phyloP scores from a whole-genome alignment of 2,888 invertebrate species.

The Mycalesis mineus region DNA sequence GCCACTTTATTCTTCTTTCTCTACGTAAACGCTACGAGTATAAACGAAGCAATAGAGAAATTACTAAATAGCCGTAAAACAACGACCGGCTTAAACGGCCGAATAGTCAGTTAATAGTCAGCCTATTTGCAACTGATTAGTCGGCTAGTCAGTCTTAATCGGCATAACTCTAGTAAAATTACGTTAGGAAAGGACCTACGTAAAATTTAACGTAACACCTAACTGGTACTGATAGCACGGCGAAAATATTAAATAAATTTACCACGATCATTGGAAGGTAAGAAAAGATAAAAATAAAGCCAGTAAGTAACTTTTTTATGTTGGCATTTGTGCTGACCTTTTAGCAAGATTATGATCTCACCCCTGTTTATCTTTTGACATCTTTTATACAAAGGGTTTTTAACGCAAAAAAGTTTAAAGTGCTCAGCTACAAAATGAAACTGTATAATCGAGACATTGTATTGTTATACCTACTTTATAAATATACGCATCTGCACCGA shows the following conservation, averaged over 20 bases:
- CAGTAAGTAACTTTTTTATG: not conserved
- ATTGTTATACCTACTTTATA: not conserved
- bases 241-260: not conserved
- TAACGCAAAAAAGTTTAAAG: not conserved
- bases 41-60: too few species aligned
- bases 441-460: not conserved
- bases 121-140: too few species aligned
- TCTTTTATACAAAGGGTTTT: not conserved
- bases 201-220: too few species aligned
- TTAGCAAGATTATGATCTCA: not conserved
- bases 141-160: too few species aligned
- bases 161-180: too few species aligned
- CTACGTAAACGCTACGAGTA: too few species aligned
- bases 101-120: too few species aligned
- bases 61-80: too few species aligned
- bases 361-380: slow-evolving; percentile 4
- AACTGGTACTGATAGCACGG: too few species aligned
- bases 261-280: not conserved
- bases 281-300: not conserved
- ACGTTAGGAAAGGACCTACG: too few species aligned
- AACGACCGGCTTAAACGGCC: too few species aligned
- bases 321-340: not conserved
- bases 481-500: not conserved
- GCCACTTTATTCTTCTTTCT: too few species aligned
- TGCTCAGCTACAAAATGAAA: not conserved